These are phyloP conservation scores for Sylvia atricapilla DNA, from an alignment of 2,113 vertebrate species.

Conservation along the genomic window DNA sequence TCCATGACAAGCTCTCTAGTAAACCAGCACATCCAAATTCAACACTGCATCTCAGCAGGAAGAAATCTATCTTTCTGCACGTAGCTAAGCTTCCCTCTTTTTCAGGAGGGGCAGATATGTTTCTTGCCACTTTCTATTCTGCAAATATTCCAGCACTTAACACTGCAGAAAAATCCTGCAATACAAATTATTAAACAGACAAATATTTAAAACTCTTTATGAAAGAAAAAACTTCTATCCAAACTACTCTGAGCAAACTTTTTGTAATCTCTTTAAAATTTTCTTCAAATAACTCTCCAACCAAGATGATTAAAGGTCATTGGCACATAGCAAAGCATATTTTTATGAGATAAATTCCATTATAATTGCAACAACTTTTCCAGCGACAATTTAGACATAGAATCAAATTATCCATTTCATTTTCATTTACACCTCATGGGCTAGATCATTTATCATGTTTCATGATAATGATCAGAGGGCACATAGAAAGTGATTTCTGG, in stretches of 20 bases:
- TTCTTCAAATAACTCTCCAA: slow-evolving; percentile 8
- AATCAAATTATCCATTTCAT: slow-evolving; percentile 82
- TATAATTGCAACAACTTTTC: slow-evolving; percentile 68
- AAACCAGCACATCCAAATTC: slow-evolving; percentile 8
- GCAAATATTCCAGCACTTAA: neutral
- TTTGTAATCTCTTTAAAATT: slow-evolving; percentile 15
- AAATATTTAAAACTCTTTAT: slow-evolving; percentile 27
- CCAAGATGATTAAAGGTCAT: slow-evolving; percentile 67
- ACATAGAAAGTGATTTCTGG: slow-evolving; percentile 74
- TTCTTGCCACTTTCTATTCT: neutral
- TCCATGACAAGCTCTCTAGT: neutral
- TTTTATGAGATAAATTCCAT: slow-evolving; percentile 69
- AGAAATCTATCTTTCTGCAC: neutral
- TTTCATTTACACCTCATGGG: slow-evolving; percentile 76
- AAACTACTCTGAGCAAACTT: slow-evolving; percentile 4
- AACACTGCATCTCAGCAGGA: neutral
- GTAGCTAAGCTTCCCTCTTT: neutral
- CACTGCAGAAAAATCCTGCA: neutral
- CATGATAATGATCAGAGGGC: slow-evolving; percentile 77
- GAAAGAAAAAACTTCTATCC: neutral
- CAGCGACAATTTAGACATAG: slow-evolving; percentile 74
- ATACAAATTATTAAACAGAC: slow-evolving; percentile 28
- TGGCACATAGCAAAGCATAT: slow-evolving; percentile 49
- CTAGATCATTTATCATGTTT: slow-evolving; percentile 79
- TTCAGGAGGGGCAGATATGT: neutral